Base-by-base conservation (phyloP, 2,797 vertebrate genomes). In the Poeciliopsis paucimaculata region DNA sequence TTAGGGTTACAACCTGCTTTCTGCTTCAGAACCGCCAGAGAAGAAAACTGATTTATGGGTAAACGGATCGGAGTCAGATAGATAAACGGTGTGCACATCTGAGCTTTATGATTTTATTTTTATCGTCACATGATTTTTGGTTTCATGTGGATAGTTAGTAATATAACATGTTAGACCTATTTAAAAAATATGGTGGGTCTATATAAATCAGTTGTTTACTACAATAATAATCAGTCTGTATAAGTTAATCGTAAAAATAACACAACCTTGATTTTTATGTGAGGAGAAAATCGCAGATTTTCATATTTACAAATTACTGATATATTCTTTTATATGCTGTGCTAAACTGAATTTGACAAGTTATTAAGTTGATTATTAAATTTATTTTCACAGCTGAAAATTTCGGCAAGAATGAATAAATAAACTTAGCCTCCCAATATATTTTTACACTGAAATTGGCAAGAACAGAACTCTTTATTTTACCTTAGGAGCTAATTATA, bases 41-140 rank as follows among this genome's bases (percentile, higher is more conserved):
- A 68, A 79, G 55, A 79, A 77, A 34, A 76, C 64, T 75, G 83
- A 47, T 45, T 90, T 85, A 26, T 86, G 88, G 85, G 86, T 89
- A 84, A 90, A 88, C 75, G 57, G 68, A 77, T 55, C 26, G 77
- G 72, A 23, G 34, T 55, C 73, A 60, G 46, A 9, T 75, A 75
- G 47, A 76, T 57, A 71, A 71, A 87, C 36, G 77, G 34, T 83
- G 77, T 88, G 49, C 68, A 80, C 81, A 74, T 76, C 64, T 68
- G 76, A 57, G 82, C 77, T 68, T 80, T 84, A 34, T 79, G 8
- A 84, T 79, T 76, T 75, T 71, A 49, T 7, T 72, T 7, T 72
- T 47, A 76, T 80, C 82, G 60, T 47, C 26, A 60, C 9, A 20
- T 53, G 18, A 79, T 81, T 77, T 79, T 80, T 74, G 47, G 28